Percentiles rank a stretch among this genome's conserved stretches.
phyloP scores from a whole-genome alignment of 2,888 invertebrate species.

The Exephanes ischioxanthus region DNA sequence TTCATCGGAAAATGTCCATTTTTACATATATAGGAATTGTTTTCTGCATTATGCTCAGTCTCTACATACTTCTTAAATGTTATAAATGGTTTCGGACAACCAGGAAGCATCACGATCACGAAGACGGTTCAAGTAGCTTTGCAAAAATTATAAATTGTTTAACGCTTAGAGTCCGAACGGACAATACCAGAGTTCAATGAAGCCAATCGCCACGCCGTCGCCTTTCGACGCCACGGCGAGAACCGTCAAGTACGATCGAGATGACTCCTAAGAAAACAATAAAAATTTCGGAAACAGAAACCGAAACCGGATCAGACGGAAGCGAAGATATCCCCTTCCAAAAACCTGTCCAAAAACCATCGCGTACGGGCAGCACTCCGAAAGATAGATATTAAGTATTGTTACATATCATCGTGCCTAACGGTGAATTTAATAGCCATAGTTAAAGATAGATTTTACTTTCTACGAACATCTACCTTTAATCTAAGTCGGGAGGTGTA shows the following conservation, averaged over 20 bases:
- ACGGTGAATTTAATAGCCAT: no score
- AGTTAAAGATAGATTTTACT: no score
- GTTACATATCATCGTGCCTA: no score
- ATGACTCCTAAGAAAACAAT: background rate
- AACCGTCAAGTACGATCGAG: background rate
- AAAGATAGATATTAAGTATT: no score
- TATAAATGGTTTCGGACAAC: background rate
- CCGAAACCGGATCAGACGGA: background rate
- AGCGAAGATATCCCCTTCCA: background rate
- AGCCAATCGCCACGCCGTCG: background rate
- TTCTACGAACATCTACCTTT: no score
- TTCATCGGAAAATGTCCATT: constrained; percentile 13
- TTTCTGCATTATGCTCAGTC: constrained; percentile 1
- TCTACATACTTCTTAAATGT: constrained; percentile 1
- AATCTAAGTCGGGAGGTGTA: no score
- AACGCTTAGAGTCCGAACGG: background rate
- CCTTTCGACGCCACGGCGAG: background rate
- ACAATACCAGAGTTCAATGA: background rate
- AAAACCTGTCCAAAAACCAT: no score
- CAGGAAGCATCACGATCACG: background rate
- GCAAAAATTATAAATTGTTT: background rate
- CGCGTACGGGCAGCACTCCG: no score
- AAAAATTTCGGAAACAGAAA: background rate
- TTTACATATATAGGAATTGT: constrained; percentile 27
- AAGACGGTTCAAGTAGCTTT: background rate